Evolutionary conservation across 35 echinoderm and acorn worm species (phyloP).

Genomic region (Holothuria glaberrima): DNA sequence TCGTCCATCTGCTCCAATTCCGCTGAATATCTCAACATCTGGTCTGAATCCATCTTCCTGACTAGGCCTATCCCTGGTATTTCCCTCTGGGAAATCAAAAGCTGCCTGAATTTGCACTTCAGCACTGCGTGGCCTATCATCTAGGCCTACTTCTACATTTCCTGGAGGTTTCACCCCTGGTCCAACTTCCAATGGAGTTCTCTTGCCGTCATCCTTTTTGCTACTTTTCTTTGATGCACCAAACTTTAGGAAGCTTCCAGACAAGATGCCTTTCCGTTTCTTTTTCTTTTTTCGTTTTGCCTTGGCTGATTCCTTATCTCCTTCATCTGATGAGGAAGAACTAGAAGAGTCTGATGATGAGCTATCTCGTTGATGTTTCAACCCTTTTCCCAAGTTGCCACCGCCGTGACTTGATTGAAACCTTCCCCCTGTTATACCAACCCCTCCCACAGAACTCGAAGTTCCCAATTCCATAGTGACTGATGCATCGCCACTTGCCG

Average conservation of each 20-base stretch:
- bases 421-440: neutral
- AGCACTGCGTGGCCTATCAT: neutral
- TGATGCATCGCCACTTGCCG: neutral
- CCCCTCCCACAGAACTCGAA: neutral
- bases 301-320: neutral
- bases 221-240: constrained; percentile 6
- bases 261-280: constrained; percentile 16
- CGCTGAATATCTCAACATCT: constrained; percentile 10
- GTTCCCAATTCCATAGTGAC: neutral
- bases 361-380: constrained; percentile 5
- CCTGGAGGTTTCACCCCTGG: neutral
- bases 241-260: constrained; percentile 37
- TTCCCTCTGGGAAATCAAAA: neutral
- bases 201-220: neutral
- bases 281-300: constrained; percentile 39
- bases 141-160: neutral
- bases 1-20: neutral
- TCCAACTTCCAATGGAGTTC: neutral
- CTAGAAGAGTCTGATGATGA: neutral
- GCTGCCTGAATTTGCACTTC: constrained; percentile 16
- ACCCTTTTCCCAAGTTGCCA: neutral
- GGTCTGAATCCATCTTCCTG: neutral
- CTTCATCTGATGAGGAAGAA: neutral
- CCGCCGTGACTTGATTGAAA: too few species aligned
- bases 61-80: neutral